These are phyloP conservation scores for Helogale parvula DNA, from an alignment of 2,113 vertebrate genomes.

Conservation along the genomic window DNA sequence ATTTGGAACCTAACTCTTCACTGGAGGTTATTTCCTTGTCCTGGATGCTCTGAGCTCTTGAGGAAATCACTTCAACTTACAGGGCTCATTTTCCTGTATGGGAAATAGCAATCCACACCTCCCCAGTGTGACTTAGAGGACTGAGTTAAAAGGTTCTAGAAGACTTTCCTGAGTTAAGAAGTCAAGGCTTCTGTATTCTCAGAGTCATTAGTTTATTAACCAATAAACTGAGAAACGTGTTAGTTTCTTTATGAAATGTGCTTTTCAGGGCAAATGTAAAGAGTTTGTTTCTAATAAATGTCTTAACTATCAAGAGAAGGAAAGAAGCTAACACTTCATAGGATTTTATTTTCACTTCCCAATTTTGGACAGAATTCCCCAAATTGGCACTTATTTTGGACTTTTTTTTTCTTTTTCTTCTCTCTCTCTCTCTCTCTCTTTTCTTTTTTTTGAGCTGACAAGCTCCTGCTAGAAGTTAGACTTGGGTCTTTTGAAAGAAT, in stretches of 20 bases:
- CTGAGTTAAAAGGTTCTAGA: neutral
- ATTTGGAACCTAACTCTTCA: neutral
- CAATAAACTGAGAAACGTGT: neutral
- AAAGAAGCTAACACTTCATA: neutral
- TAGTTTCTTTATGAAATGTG: neutral
- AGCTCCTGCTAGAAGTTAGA: constrained; percentile 10
- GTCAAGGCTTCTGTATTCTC: neutral
- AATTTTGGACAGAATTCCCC: constrained; percentile 22
- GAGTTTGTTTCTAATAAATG: constrained; percentile 24
- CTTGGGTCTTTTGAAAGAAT: constrained; percentile 17
- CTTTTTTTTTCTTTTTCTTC: neutral
- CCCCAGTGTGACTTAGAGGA: neutral
- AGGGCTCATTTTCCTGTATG: neutral
- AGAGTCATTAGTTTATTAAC: neutral
- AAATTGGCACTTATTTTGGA: neutral
- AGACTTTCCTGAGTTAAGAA: neutral
- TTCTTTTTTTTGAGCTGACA: neutral
- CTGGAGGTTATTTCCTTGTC: neutral
- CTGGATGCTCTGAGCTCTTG: neutral
- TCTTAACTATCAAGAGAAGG: constrained; percentile 28
- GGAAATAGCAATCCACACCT: neutral
- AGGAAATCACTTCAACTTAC: neutral
- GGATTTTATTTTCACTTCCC: neutral
- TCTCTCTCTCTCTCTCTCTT: neutral
- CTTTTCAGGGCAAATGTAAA: neutral